A percentile compares a stretch with the other conserved stretches of the same genome.
Conservation (phyloP, 2,888 invertebrate genomes). For the Latheticus oryzae region DNA sequence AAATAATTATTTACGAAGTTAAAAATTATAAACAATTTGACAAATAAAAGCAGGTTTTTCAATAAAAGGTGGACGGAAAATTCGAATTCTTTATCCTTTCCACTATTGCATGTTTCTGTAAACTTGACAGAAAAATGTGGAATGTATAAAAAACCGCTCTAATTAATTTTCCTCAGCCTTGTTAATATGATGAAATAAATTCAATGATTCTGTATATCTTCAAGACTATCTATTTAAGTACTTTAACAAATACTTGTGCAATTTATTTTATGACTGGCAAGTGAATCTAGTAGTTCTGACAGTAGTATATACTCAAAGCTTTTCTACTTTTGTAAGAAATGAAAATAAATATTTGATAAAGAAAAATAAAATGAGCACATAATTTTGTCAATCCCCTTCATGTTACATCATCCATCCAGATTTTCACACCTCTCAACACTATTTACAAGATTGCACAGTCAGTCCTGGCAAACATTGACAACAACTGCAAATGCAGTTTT, state of each 20-base stretch:
- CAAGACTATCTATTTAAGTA: constrained; percentile 47
- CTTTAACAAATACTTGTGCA: constrained; percentile 45
- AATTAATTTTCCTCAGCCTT: constrained; percentile 46
- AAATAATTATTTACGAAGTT: too few species aligned
- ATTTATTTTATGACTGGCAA: constrained; percentile 42
- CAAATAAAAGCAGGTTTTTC: background rate
- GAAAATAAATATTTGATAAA: constrained; percentile 19
- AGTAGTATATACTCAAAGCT: constrained; percentile 10
- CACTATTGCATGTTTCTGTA: constrained; percentile 16
- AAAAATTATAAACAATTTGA: background rate
- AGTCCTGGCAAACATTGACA: constrained; percentile 58
- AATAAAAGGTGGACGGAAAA: constrained; percentile 40
- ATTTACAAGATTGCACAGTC: constrained; percentile 62
- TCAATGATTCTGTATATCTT: too few species aligned
- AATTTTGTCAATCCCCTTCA: constrained; percentile 15
- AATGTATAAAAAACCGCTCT: too few species aligned
- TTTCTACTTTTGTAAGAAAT: constrained; percentile 10
- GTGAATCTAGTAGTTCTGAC: constrained; percentile 40
- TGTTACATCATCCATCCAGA: constrained; percentile 4
- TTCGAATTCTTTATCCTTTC: constrained; percentile 13
- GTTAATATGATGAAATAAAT: constrained; percentile 31
- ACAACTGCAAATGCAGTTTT: constrained; percentile 12
- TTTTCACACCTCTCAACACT: constrained; percentile 36
- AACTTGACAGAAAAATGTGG: constrained; percentile 11
- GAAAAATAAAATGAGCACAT: constrained; percentile 24